A percentile compares a stretch with the other conserved stretches of the same genome.
These are phyloP conservation scores for Epinotia brunnichana DNA, from an alignment of 2,888 invertebrate species.

Conservation along the genomic window DNA sequence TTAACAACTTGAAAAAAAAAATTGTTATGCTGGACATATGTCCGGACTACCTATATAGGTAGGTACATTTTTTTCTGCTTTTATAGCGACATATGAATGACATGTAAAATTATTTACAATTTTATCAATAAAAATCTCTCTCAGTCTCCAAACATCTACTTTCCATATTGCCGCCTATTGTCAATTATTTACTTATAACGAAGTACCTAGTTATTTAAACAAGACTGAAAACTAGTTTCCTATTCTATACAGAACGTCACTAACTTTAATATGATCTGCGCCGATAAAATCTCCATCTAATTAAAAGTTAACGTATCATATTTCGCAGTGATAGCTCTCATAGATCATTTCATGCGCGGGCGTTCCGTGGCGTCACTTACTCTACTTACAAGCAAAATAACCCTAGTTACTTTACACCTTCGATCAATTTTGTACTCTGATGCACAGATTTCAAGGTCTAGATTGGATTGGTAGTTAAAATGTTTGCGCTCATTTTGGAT, in stretches of 20 bases:
- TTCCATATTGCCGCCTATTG: no score
- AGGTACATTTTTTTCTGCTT: no score
- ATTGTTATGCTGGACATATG: no score
- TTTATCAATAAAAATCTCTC: no score
- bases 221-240: not conserved
- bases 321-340: constrained; percentile 61
- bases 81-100: no score
- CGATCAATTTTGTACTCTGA: constrained; percentile 1
- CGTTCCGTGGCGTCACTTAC: constrained; percentile 71
- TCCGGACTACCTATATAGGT: no score
- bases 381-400: constrained; percentile 1
- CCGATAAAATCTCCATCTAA: constrained; percentile 54
- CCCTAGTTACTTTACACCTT: not conserved
- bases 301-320: constrained; percentile 71
- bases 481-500: constrained; percentile 4
- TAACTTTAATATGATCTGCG: constrained; percentile 26
- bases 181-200: no score
- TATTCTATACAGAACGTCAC: constrained; percentile 9
- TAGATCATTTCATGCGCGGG: constrained; percentile 71
- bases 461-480: not conserved
- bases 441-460: not conserved
- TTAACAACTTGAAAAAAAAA: no score
- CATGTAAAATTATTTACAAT: no score
- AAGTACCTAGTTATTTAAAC: not conserved
- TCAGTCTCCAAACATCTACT: no score